These are phyloP conservation scores for Synanthedon tipuliformis DNA, from an alignment of 2,888 invertebrate genomes.

Conservation along the genomic window DNA sequence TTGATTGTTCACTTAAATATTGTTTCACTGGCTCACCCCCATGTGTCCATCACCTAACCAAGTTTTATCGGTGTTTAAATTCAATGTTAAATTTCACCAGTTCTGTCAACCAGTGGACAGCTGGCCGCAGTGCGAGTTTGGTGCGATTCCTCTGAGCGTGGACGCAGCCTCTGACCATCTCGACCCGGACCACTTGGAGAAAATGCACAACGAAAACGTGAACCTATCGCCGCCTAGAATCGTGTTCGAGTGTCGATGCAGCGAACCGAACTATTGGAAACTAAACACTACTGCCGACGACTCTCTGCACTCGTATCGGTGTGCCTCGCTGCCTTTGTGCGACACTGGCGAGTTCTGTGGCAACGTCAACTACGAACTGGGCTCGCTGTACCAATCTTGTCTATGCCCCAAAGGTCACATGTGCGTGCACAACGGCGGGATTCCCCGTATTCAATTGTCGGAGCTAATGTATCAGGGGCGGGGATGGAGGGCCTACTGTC, in stretches of 20 bases:
- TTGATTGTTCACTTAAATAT: no score
- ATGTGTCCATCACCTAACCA: no score
- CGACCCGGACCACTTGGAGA: slow-evolving; percentile 50
- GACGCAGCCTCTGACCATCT: slow-evolving; percentile 31
- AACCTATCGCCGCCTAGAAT: slow-evolving; percentile 53
- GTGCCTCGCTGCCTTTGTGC: slow-evolving; percentile 64
- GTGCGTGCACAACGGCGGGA: slow-evolving; percentile 66
- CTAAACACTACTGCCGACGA: slow-evolving; percentile 23
- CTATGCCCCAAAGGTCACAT: slow-evolving; percentile 71
- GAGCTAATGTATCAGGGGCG: slow-evolving; percentile 70
- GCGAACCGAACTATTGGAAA: slow-evolving; percentile 60
- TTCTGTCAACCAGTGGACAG: slow-evolving; percentile 57
- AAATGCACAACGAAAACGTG: slow-evolving; percentile 41
- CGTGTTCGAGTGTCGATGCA: slow-evolving; percentile 61
- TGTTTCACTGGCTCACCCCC: no score
- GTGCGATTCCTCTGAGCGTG: slow-evolving; percentile 45
- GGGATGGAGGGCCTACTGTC: slow-evolving; percentile 70
- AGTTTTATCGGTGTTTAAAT: background rate
- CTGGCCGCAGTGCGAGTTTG: slow-evolving; percentile 41
- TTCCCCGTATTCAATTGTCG: slow-evolving; percentile 47
- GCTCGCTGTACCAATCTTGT: slow-evolving; percentile 73
- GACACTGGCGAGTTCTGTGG: slow-evolving; percentile 72
- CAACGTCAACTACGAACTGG: slow-evolving; percentile 67
- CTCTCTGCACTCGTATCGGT: slow-evolving; percentile 42
- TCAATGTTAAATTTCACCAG: slow-evolving; percentile 29